phyloP scores from a whole-genome alignment of 2,113 vertebrate genomes.

The Phyllopteryx taeniolatus region DNA sequence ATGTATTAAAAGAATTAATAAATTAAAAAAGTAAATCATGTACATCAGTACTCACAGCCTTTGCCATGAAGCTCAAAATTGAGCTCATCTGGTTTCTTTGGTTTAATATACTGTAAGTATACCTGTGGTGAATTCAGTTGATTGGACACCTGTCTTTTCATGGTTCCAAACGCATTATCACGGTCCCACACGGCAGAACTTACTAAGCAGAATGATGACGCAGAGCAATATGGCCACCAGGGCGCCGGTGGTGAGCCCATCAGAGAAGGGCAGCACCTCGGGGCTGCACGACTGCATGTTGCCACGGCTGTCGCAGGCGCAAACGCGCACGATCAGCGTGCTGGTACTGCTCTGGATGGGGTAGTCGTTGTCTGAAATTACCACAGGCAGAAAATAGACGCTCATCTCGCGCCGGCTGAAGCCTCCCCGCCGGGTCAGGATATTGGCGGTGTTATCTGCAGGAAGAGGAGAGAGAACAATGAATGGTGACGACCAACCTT shows the following conservation, averaged over 20 bases:
- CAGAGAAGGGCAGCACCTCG: constrained; percentile 84
- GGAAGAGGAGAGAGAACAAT: not conserved
- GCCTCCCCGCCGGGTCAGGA: constrained; percentile 87
- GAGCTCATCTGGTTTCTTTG: too few relatives aligned
- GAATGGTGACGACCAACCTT: not conserved
- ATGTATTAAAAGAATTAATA: too few relatives aligned
- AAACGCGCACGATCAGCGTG: constrained; percentile 84
- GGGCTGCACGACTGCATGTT: constrained; percentile 88
- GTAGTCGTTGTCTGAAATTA: constrained; percentile 94
- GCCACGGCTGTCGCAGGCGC: constrained; percentile 83
- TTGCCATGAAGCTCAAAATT: too few relatives aligned
- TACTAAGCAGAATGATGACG: constrained; percentile 87
- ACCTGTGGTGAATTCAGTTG: too few relatives aligned
- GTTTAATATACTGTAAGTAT: too few relatives aligned
- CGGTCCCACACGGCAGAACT: constrained; percentile 48
- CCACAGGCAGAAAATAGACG: constrained; percentile 87
- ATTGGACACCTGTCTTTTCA: not conserved
- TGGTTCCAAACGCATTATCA: too few relatives aligned
- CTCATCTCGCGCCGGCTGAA: constrained; percentile 90
- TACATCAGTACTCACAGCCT: too few relatives aligned
- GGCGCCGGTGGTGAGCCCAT: constrained; percentile 86
- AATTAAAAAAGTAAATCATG: too few relatives aligned
- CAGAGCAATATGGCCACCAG: constrained; percentile 88
- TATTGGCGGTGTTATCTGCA: constrained; percentile 94
- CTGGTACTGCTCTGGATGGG: constrained; percentile 93